Conservation (phyloP, 1,140 invertebrate species). For the Meloidogyne chitwoodi region DNA sequence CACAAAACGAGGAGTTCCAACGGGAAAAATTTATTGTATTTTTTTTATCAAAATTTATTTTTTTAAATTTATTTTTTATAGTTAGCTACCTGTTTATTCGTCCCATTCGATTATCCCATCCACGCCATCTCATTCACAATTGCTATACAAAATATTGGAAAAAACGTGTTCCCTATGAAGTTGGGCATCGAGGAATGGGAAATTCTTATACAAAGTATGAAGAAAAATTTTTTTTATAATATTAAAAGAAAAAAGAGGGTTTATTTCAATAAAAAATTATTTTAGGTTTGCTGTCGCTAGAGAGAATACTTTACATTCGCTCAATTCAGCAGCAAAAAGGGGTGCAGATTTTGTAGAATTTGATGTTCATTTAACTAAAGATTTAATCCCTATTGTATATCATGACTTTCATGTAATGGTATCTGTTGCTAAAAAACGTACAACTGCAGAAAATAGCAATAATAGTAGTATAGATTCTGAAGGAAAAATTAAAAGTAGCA, state of each 20-base stretch:
- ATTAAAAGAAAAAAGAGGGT: conserved; percentile 1
- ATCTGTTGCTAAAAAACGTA: conserved; percentile 48
- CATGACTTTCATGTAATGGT: conserved; percentile 60
- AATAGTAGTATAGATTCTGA: not conserved
- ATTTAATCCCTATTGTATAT: conserved; percentile 48
- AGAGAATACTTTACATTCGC: conserved; percentile 57
- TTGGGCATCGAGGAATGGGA: conserved; percentile 57
- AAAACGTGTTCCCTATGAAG: conserved; percentile 54
- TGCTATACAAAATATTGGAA: conserved; percentile 57
- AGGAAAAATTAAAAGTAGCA: not conserved
- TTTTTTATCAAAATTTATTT: not conserved
- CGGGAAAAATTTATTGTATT: conserved; percentile 50
- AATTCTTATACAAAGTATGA: conserved; percentile 59
- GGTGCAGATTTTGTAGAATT: conserved; percentile 60
- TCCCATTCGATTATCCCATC: conserved; percentile 26
- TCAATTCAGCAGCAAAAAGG: conserved; percentile 54
- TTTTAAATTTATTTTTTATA: conserved; percentile 20
- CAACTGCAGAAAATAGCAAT: conserved; percentile 2
- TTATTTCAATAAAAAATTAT: conserved; percentile 11
- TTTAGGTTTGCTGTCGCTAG: conserved; percentile 45
- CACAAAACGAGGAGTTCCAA: conserved; percentile 47
- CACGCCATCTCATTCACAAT: conserved; percentile 41
- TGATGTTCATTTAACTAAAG: conserved; percentile 59
- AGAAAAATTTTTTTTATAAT: not conserved
- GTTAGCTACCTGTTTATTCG: conserved; percentile 48